Evolutionary conservation across 2,888 invertebrate species (phyloP), one percentile per base, ranked within the genome.

Genomic region (Lithophane leautieri): DNA sequence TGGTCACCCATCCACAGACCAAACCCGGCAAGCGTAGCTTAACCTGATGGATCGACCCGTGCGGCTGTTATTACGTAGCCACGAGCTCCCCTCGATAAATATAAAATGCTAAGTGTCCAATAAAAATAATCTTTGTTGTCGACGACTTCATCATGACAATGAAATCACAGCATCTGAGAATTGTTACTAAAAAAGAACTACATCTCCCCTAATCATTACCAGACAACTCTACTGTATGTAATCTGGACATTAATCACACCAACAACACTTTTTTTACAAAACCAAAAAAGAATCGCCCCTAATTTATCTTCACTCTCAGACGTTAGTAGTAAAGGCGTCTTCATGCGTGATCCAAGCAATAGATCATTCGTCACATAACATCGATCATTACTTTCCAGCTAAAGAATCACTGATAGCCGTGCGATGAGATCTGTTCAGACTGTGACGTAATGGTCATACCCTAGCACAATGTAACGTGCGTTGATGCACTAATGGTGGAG

Each of bases 401-500:
- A 70, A 72, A 68, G 34, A 76, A 65, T 52, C 16, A 50, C n/a
- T 58, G 77, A 66, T 58, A 66, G 22, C 28, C 25, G 71, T 28
- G 65, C 68, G 70, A 68, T 66, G 56, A 82, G 40, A 73, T 74
- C 54, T 40, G 34, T 40, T 16, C 47, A 42, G 54, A 52, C 40
- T 19, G 42, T 70, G 83, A 83, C 70, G 79, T 71, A 62, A 83
- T 28, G 8, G 52, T 8, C 52, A 67, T 82, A 42, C 52, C 66
- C 74, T 83, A 70, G 52, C 34, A 52, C 47, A 78, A 68, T 63
- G 54, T 50, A 25, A 1, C 56, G 47, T 42, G 74, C 62, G 67
- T 70, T 81, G 66, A 78, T 19, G 52, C 44, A 61, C 61, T 71
- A 70, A 76, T 70, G 58, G 58, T 4, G 8, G 16, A n/a, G 28